Evolutionary conservation across 2,797 vertebrate genomes (phyloP).

Genomic region (Tokudaia muenninki): DNA sequence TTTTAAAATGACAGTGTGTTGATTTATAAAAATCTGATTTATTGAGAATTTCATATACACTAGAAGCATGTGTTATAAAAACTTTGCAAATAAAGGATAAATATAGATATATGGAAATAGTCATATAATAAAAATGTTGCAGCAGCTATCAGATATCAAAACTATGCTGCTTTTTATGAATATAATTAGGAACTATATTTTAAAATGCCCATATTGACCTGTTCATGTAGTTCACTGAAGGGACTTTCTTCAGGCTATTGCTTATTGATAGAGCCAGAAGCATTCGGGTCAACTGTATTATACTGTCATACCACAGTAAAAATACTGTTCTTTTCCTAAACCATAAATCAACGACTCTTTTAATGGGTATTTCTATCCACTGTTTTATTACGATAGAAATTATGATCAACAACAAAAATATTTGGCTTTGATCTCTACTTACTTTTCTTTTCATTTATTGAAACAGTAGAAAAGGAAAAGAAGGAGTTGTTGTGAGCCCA

Average conservation of each 20-base stretch:
- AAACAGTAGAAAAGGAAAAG: neutral
- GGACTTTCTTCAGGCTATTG: neutral
- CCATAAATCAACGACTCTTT: neutral
- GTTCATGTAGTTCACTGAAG: neutral
- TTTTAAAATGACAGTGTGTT: neutral
- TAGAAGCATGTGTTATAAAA: neutral
- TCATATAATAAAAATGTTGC: conserved; percentile 3
- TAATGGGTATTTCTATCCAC: neutral
- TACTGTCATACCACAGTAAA: neutral
- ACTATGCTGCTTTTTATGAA: conserved; percentile 16
- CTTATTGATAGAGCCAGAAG: neutral
- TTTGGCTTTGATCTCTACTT: neutral
- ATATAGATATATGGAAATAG: neutral
- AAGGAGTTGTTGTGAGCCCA: neutral
- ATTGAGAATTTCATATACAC: neutral
- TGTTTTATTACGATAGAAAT: neutral
- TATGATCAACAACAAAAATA: conserved; percentile 37
- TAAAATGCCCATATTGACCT: conserved; percentile 2
- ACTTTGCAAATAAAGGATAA: conserved; percentile 22
- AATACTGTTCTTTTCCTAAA: conserved; percentile 31
- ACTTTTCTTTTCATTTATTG: neutral
- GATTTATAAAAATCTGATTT: neutral
- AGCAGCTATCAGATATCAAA: neutral
- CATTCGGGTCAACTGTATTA: neutral
- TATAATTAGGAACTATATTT: conserved; percentile 39